These are phyloP conservation scores for Cryptotermes secundus DNA, from an alignment of 1,140 invertebrate genomes.

Conservation along the genomic window DNA sequence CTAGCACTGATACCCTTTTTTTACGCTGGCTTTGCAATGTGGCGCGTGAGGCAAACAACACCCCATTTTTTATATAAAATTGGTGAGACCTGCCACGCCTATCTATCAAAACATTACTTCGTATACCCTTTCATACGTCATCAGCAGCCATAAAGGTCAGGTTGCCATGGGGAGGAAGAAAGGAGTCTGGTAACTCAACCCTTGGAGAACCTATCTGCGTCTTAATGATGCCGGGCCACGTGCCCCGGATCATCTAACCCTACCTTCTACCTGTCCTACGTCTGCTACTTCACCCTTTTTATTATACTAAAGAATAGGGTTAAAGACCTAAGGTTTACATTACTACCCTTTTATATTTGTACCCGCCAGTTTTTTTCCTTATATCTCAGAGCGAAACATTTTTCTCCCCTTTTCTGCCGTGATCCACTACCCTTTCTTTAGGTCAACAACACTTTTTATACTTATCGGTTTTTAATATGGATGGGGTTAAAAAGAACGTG, in stretches of 20 bases:
- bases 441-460: background rate
- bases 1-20: background rate
- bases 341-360: background rate
- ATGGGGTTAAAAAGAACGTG: constrained; percentile 21
- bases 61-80: background rate
- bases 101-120: background rate
- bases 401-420: background rate
- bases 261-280: background rate
- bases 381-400: background rate
- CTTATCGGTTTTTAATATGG: constrained; percentile 28
- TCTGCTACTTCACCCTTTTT: background rate
- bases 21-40: background rate
- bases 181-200: background rate
- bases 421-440: background rate
- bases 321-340: background rate
- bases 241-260: background rate
- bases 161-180: background rate
- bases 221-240: background rate
- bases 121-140: background rate
- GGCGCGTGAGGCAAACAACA: background rate
- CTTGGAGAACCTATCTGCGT: background rate
- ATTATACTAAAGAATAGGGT: constrained; percentile 1
- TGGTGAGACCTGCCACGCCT: background rate
- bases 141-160: background rate
- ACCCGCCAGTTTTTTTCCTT: background rate